Conservation (phyloP, 2,888 invertebrate species). For the Lathronympha strigana region DNA sequence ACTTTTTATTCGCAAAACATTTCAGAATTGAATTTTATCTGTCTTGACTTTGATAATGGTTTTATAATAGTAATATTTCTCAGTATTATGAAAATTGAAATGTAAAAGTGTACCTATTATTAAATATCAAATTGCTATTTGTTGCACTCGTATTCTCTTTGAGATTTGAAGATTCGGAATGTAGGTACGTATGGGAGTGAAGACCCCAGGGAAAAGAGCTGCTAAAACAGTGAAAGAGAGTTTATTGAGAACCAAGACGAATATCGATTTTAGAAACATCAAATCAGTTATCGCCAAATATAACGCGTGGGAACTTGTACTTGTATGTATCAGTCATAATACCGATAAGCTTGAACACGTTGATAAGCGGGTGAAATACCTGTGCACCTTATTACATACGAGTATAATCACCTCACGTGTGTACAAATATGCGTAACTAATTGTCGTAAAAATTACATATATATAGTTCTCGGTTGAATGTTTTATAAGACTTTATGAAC, state of each 20-base stretch:
- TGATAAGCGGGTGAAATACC: constrained; percentile 30
- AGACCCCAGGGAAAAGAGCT: background rate
- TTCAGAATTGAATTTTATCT: background rate
- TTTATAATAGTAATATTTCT: too few relatives aligned
- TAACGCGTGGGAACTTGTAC: constrained; percentile 33
- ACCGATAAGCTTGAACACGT: constrained; percentile 27
- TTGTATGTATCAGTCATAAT: constrained; percentile 24
- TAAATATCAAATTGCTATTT: too few relatives aligned
- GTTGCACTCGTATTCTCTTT: too few relatives aligned
- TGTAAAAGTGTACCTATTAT: too few relatives aligned
- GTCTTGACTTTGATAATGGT: background rate
- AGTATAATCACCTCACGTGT: constrained; percentile 17
- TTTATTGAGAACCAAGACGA: background rate
- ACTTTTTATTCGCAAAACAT: background rate
- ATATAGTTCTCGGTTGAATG: background rate
- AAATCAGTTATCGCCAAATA: constrained; percentile 15
- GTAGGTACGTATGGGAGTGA: background rate
- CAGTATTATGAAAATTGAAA: too few relatives aligned
- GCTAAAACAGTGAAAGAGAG: background rate
- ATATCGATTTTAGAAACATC: constrained; percentile 4
- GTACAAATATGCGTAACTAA: constrained; percentile 1
- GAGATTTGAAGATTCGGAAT: too few relatives aligned
- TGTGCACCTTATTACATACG: constrained; percentile 20
- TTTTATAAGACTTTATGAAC: too few relatives aligned
- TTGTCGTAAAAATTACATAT: constrained; percentile 1